Base-by-base conservation (phyloP, 53 echinoderm and acorn worm genomes). In the Patiria pectinifera region DNA sequence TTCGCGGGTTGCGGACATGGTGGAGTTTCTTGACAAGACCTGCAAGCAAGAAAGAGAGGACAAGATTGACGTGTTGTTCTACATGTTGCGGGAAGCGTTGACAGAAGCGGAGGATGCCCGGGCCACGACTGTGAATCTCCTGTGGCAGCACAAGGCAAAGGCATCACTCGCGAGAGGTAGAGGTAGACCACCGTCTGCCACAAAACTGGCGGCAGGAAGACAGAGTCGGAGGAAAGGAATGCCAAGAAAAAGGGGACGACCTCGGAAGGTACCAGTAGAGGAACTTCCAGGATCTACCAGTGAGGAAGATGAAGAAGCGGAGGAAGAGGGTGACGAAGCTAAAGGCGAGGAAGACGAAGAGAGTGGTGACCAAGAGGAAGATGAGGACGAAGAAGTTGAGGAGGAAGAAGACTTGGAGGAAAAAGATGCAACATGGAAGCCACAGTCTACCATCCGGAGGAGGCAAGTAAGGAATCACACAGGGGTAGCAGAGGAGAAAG, bases 31-130 rank as follows among this genome's bases (percentile, higher is more conserved):
- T 16, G 45, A 80, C 18, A 81, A 80, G 62, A 81, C 62, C n/a
- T 90, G 90, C 90, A 23, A 63, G 11, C 43, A 48, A 47, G 90
- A 63, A 18, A 53, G 49, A 4, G 81, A 81, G 25, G 90, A 90
- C 81, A 90, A 45, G 49, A 80, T 90, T n/a, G 90, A 90, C 69
- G 45, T 90, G 11, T 23, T 90, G 26, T 90, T 90, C 69, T 90
- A 80, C 82, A 80, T 90, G 66, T 69, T 90, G 70, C 80, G 69
- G 53, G 81, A 62, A 61, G 80, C 90, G 13, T 63, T 90, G 69
- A 11, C 48, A 14, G 80, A 53, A 45, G 48, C 48, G 13, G 70
- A 60, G 4, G 90, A 90, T 80, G 21, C 69, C 47, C 80, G 90
- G 7, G 35, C 81, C 11, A 90, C 62, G 82, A 66, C 62, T 16